A percentile compares a stretch with the other conserved stretches of the same genome.
phyloP scores from a whole-genome alignment of 2,888 invertebrate genomes.

The Leucophora obtusa region DNA sequence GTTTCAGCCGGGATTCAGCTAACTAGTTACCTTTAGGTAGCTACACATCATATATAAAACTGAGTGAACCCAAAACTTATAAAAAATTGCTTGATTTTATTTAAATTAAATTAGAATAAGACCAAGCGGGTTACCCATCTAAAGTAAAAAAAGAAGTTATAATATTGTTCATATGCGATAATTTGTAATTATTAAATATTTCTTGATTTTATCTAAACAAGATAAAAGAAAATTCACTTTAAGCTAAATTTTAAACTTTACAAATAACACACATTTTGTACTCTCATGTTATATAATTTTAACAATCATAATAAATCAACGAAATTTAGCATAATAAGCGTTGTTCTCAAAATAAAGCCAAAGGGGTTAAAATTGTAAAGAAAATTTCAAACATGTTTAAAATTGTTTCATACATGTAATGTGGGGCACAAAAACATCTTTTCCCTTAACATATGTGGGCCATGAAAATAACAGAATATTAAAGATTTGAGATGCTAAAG shows the following conservation, averaged over 20 bases:
- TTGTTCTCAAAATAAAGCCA: neutral
- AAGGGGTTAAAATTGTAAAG: constrained; percentile 22
- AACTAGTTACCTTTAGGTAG: no score
- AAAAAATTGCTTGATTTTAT: no score
- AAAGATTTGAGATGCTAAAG: neutral
- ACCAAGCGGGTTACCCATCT: no score
- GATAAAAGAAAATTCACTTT: no score
- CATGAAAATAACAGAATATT: constrained; percentile 10
- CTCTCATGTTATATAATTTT: neutral
- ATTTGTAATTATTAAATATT: no score
- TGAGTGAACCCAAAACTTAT: no score
- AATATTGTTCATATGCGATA: no score
- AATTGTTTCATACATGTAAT: neutral
- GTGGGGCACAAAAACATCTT: neutral
- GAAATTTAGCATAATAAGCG: constrained; percentile 23
- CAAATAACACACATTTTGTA: neutral
- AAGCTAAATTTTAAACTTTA: neutral
- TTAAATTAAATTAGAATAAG: no score
- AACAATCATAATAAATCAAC: constrained; percentile 28
- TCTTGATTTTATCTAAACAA: no score
- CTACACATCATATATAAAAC: no score
- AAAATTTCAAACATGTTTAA: constrained; percentile 1
- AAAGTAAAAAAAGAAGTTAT: no score
- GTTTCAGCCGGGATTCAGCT: no score
- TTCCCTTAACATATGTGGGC: constrained; percentile 12